Evolutionary conservation across 1,140 invertebrate genomes (phyloP), one percentile per base, ranked within the genome.

Genomic region (Eurosta solidaginis): DNA sequence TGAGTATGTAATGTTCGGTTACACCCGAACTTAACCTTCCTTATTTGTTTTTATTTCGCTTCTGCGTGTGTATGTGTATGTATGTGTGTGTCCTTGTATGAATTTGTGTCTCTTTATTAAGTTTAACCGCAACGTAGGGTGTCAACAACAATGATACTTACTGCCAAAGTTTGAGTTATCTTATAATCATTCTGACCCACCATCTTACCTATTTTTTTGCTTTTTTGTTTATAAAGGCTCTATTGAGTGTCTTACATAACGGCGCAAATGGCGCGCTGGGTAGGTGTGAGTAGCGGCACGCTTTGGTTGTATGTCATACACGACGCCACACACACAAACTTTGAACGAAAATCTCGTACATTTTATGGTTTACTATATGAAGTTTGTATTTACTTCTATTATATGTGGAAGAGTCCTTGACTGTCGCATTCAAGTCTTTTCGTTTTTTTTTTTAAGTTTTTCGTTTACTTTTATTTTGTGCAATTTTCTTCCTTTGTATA

Each of bases 131-230:
- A 59, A 29, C 27, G 54, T 33, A 1, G 59, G 7, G 59, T 68
- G 59, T 68, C 59, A 68, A 36, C 33, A 68, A 68, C n/a, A 68
- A 68, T 68, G 59, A 68, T 68, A 68, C 59, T 68, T 40, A 68
- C 59, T 68, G 59, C 33, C 59, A 40, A 68, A 68, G 59, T 68
- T 68, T 68, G 59, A 68, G n/a, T 36, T 40, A 68, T 68, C 33
- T 40, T 68, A 40, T n/a, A n/a, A n/a, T 68, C 33, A 68, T 33
- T 68, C 29, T 33, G 40, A 17, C 59, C 59, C 36, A 36, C 14
- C 59, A 36, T 33, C 29, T 36, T 40, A 22, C 59, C 59, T 36
- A 68, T 40, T 68, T 40, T 33, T n/a, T 36, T 40, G 12, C 59
- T 33, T 36, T 40, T 40, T 68, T 40, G 40, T n/a, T 68, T 40